phyloP scores from a whole-genome alignment of 2,113 vertebrate genomes.

The Raja brachyura region DNA sequence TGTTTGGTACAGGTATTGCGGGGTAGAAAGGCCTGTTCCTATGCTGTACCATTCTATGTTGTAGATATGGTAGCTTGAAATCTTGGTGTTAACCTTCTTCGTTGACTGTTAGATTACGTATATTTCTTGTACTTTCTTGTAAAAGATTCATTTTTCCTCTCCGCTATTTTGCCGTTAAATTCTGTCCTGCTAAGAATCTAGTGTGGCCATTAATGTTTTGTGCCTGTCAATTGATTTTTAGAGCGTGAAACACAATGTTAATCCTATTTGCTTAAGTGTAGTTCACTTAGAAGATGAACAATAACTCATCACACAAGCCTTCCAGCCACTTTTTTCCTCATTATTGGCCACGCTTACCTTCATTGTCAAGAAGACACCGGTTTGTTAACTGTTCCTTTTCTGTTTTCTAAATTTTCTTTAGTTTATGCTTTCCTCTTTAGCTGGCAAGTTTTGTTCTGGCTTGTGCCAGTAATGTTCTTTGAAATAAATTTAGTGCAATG shows the following conservation, averaged over 20 bases:
- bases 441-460: not conserved
- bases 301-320: not conserved
- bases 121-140: not conserved
- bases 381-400: not conserved
- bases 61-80: not conserved
- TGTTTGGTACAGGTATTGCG: no score
- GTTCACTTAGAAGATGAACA: not conserved
- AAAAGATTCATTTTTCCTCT: not conserved
- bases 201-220: not conserved
- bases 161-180: conserved; percentile 8
- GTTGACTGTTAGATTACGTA: not conserved
- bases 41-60: no score
- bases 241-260: conserved; percentile 13
- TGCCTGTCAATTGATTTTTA: conserved; percentile 16
- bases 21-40: no score
- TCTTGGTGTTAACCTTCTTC: not conserved
- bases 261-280: conserved; percentile 22
- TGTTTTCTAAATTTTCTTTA: not conserved
- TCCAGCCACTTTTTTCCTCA: not conserved
- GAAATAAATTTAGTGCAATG: not conserved
- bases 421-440: not conserved
- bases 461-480: not conserved
- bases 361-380: not conserved
- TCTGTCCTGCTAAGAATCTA: not conserved
- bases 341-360: not conserved